Percentiles rank a stretch among this genome's conserved stretches.
phyloP scores from a whole-genome alignment of 2,888 invertebrate genomes.

The Synanthedon tipuliformis region DNA sequence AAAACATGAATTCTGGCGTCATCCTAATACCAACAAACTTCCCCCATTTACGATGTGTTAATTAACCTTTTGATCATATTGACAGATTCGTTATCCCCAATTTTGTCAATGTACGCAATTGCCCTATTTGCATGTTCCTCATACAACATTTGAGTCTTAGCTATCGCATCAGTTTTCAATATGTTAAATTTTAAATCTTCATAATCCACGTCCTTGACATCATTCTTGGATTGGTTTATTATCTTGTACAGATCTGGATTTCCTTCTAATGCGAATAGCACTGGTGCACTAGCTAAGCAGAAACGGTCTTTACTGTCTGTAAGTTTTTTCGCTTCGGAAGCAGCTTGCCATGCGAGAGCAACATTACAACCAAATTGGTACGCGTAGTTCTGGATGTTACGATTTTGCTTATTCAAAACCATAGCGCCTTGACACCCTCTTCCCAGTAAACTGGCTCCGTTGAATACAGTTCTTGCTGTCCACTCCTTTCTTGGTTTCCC shows the following conservation, averaged over 20 bases:
- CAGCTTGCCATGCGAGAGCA: slow-evolving; percentile 84
- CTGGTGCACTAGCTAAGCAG: slow-evolving; percentile 84
- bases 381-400: slow-evolving; percentile 76
- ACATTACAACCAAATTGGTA: slow-evolving; percentile 85
- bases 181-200: slow-evolving; percentile 68
- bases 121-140: slow-evolving; percentile 55
- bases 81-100: slow-evolving; percentile 52
- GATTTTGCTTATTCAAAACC: slow-evolving; percentile 78
- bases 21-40: neutral
- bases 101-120: slow-evolving; percentile 41
- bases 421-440: slow-evolving; percentile 85
- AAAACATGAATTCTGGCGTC: no score
- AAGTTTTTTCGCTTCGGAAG: slow-evolving; percentile 44
- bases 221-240: slow-evolving; percentile 73
- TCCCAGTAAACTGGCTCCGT: slow-evolving; percentile 75
- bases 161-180: slow-evolving; percentile 53
- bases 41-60: slow-evolving; percentile 36
- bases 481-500: slow-evolving; percentile 77
- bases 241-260: slow-evolving; percentile 77
- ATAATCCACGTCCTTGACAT: slow-evolving; percentile 76
- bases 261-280: slow-evolving; percentile 83
- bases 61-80: slow-evolving; percentile 60
- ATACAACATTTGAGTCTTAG: slow-evolving; percentile 48
- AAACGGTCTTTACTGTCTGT: slow-evolving; percentile 75
- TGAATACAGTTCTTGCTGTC: slow-evolving; percentile 78